Conservation (phyloP, 2,797 vertebrate species). For the Labroides dimidiatus region DNA sequence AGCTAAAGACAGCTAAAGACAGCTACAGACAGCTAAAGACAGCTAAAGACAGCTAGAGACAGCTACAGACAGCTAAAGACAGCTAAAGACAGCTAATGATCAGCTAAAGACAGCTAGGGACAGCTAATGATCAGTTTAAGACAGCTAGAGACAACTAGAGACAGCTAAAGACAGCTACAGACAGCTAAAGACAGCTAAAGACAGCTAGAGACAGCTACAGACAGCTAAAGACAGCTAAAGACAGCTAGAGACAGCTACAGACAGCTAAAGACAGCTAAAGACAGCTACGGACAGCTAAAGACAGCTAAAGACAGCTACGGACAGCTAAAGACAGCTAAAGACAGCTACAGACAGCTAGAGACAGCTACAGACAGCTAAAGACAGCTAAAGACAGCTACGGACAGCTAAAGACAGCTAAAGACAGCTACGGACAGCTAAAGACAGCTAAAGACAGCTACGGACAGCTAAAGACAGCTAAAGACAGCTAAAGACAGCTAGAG, state of each 20-base stretch:
- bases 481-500: not conserved
- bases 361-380: too few relatives aligned
- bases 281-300: constrained; percentile 6
- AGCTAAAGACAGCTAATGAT: too few relatives aligned
- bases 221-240: too few relatives aligned
- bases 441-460: too few relatives aligned
- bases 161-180: not conserved
- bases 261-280: too few relatives aligned
- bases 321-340: too few relatives aligned
- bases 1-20: not conserved
- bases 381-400: not conserved
- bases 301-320: too few relatives aligned
- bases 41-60: not conserved
- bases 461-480: too few relatives aligned
- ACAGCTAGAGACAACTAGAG: not conserved
- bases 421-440: not conserved
- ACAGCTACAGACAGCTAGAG: not conserved
- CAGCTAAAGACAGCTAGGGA: not conserved
- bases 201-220: not conserved
- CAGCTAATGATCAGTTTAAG: too few relatives aligned
- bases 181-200: not conserved
- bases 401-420: too few relatives aligned
- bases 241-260: not conserved
- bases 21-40: not conserved
- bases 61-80: too few relatives aligned